Evolutionary conservation across 2,888 invertebrate species (phyloP).

Genomic region (Blera fallax): DNA sequence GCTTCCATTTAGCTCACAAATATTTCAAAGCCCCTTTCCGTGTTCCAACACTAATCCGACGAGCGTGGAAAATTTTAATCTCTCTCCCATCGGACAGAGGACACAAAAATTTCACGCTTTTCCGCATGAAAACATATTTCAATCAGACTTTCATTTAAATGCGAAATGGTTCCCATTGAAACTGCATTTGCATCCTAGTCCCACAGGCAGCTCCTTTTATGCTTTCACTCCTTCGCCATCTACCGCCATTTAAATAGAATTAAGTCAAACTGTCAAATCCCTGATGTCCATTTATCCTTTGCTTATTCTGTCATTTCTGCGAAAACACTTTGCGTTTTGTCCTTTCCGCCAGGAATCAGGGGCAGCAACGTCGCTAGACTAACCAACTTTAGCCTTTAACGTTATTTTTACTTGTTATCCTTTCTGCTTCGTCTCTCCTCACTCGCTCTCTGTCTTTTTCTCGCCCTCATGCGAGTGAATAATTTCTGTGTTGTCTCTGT

Average conservation of each 20-base stretch:
- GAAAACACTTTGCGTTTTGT: slow-evolving; percentile 1
- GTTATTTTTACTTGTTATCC: slow-evolving; percentile 35
- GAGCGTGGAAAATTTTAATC: slow-evolving; percentile 49
- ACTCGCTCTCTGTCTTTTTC: neutral
- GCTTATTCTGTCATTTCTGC: slow-evolving; percentile 36
- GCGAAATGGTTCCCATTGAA: slow-evolving; percentile 45
- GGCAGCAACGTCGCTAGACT: neutral
- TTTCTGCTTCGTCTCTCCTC: slow-evolving; percentile 3
- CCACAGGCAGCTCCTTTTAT: neutral
- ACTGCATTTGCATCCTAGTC: slow-evolving; percentile 18
- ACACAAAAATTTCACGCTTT: slow-evolving; percentile 36
- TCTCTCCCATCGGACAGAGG: neutral
- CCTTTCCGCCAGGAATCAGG: neutral
- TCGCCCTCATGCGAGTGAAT: slow-evolving; percentile 31
- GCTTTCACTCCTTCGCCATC: neutral
- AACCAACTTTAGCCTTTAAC: slow-evolving; percentile 41
- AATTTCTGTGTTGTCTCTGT: neutral
- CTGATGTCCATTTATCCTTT: slow-evolving; percentile 52
- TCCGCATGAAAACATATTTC: neutral
- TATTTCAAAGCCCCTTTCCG: neutral
- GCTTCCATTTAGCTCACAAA: neutral
- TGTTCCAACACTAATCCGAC: slow-evolving; percentile 21
- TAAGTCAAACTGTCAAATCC: slow-evolving; percentile 55
- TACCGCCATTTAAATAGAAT: slow-evolving; percentile 42
- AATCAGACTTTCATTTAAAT: slow-evolving; percentile 14